Evolutionary conservation across 2,113 vertebrate genomes (phyloP), one percentile per base, ranked within the genome.

Genomic region (Neomonachus schauinslandi): DNA sequence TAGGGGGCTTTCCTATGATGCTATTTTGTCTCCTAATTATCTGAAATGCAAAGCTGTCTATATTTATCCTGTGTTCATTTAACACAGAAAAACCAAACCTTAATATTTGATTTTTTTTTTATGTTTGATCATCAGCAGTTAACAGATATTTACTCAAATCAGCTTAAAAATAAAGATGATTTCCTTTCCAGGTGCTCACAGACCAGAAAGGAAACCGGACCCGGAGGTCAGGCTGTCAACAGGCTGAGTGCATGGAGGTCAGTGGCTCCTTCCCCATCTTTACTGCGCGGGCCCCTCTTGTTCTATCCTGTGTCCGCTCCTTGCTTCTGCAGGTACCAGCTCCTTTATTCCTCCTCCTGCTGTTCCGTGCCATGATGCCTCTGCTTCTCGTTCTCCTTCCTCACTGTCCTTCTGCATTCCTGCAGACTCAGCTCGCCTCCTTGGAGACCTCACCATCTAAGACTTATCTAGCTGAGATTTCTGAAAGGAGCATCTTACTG

Each of bases 311-410:
- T 7, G 6, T 33, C n/a, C 2, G 9, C 2, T 7, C 14, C 36
- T 61, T 49, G 69, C 31, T 36, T 46, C 11, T 9, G 53, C 2
- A 8, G 3, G 15, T 8, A 16, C 39, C 74, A 36, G 31, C 15
- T 21, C 63, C 16, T 31, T n/a, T 21, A 0, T 36, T 57, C 33
- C n/a, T 19, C 26, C 33, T 61, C 6, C 11, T 4, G 1, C 61
- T 2, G 36, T 10, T 2, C 6, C 6, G 0, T 28, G 28, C 28
- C 7, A 0, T 1, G 10, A 14, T 14, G 36, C 9, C 8, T 8
- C 7, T 18, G 5, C 18, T 42, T 2, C 36, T 46, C 2, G 15
- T 33, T 15, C 21, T 46, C 26, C 2, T 1, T 10, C 28, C 5
- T 79, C 59, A 4, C 2, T 0, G 33, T 33, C 49, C 53, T 55